Conservation (phyloP, 2,888 invertebrate genomes). For the Chloroclysta siterata region DNA sequence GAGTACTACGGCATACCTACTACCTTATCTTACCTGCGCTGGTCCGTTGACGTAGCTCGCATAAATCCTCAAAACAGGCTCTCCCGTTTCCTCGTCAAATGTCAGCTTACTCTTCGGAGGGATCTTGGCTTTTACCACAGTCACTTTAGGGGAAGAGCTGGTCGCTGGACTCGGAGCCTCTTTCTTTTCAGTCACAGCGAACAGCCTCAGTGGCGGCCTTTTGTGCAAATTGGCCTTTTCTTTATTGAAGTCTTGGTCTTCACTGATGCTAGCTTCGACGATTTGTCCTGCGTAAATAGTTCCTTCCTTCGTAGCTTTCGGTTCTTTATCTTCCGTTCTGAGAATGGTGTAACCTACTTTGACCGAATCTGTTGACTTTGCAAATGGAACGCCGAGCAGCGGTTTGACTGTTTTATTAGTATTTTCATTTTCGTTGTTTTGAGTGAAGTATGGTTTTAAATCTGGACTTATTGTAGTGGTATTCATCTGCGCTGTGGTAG, state of each 20-base stretch:
- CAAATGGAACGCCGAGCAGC: constrained; percentile 65
- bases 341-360: constrained; percentile 73
- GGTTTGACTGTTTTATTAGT: constrained; percentile 61
- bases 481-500: constrained; percentile 48
- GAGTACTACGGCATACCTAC: too few relatives aligned
- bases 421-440: constrained; percentile 57
- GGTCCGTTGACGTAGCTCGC: constrained; percentile 75
- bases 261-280: constrained; percentile 73
- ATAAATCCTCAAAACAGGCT: constrained; percentile 83
- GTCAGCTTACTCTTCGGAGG: constrained; percentile 76
- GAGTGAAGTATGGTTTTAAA: constrained; percentile 56
- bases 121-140: constrained; percentile 71
- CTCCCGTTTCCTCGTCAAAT: constrained; percentile 75
- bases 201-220: constrained; percentile 67
- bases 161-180: constrained; percentile 45
- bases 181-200: constrained; percentile 63
- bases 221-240: constrained; percentile 63
- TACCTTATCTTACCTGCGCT: constrained; percentile 57
- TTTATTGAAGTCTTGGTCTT: constrained; percentile 74
- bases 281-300: constrained; percentile 74
- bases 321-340: constrained; percentile 63
- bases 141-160: constrained; percentile 52
- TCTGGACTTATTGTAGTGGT: constrained; percentile 59
- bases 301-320: constrained; percentile 65
- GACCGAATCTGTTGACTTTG: constrained; percentile 66